These are phyloP conservation scores for Gymnothorax reevesii DNA, from an alignment of 2,797 vertebrate genomes.

Conservation along the genomic window DNA sequence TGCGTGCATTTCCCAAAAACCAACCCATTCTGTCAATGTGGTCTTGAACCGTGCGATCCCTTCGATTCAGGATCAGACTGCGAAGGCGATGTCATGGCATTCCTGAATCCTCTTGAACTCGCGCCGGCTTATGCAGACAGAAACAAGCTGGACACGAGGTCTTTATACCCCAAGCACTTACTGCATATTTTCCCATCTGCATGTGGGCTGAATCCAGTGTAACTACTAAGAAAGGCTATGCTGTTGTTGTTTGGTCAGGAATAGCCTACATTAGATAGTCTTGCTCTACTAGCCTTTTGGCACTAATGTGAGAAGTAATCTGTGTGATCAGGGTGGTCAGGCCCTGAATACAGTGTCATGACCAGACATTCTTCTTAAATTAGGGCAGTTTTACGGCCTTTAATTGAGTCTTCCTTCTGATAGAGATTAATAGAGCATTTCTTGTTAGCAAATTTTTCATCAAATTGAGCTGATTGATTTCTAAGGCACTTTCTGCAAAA, in stretches of 20 bases:
- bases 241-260: neutral
- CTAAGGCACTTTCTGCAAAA: too few species aligned
- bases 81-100: constrained; percentile 6
- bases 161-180: neutral
- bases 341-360: constrained; percentile 9
- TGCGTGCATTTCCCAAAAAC: neutral
- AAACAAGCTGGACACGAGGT: neutral
- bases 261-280: neutral
- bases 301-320: neutral
- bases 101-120: neutral
- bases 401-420: neutral
- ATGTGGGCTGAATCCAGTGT: neutral
- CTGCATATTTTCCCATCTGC: constrained; percentile 15
- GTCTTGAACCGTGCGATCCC: neutral
- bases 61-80: neutral
- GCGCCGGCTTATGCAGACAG: neutral
- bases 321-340: neutral
- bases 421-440: too few species aligned
- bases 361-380: neutral
- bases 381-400: neutral
- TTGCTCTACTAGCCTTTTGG: neutral
- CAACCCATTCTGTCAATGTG: neutral
- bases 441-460: too few species aligned
- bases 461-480: too few species aligned
- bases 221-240: neutral